Base-by-base conservation (phyloP, 2,113 vertebrate genomes). In the Guaruba guarouba region DNA sequence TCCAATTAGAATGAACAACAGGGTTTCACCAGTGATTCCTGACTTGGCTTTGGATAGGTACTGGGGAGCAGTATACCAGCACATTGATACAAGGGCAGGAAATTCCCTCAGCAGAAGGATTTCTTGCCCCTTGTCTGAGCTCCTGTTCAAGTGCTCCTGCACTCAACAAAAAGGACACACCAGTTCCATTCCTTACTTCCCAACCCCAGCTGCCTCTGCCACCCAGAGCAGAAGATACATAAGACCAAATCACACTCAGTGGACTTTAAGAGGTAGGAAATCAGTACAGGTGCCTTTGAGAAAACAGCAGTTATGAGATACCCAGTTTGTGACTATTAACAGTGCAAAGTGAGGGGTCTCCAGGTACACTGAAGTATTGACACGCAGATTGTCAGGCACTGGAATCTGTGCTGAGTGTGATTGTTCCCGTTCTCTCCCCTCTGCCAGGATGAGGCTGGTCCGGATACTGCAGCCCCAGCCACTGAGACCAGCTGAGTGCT, bases 331-430 rank as follows among this genome's bases (percentile, higher is more conserved):
- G n/a, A n/a, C n/a, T n/a, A n/a, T n/a, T n/a, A n/a, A n/a, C 51
- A 88, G 68, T 51, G 41, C 1, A 1, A 64, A 29, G 31, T 0
- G 1, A 82, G n/a, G 24, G 35, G 28, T 33, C 48, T 66, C 33
- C 31, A 44, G 49, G 48, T 43, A 33, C 1, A 3, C 1, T 23
- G 49, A 85, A 54, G 22, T 43, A 82, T 7, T 18, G 51, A 41
- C 71, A 90, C 0, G 2, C 31, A 81, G 71, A 31, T 31, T 57
- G 29, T 41, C 33, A 59, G 57, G 44, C 25, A 90, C 46, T 11
- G 55, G 59, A 27, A 12, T 46, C 54, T 49, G 28, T 59, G 88
- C 54, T 39, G 25, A 37, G 11, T 7, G 20, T 17, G 46, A 59
- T 49, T 67, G 19, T 9, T 59, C 7, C 17, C 51, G 48, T 68